Evolutionary conservation across 2,888 invertebrate genomes (phyloP).

Genomic region (Zaprionus obscuricornis): DNA sequence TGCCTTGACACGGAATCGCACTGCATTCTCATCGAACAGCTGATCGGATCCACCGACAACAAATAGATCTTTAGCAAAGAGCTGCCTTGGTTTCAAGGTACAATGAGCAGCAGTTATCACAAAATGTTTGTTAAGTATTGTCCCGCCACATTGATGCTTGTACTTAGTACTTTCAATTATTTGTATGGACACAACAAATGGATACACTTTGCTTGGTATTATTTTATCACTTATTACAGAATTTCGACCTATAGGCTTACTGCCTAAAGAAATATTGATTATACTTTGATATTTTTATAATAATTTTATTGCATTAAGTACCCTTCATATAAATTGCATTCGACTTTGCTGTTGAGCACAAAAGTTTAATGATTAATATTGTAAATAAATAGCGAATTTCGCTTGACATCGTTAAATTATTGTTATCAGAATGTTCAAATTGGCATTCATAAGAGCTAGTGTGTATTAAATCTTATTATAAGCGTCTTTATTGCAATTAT

Average conservation of each 20-base stretch:
- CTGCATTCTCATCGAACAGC: slow-evolving; percentile 33
- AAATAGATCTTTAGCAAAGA: slow-evolving; percentile 32
- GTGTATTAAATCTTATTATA: not conserved
- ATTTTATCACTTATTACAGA: not conserved
- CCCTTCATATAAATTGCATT: slow-evolving; percentile 1
- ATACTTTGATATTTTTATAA: not conserved
- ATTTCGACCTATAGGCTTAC: not conserved
- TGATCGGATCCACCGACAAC: slow-evolving; percentile 58
- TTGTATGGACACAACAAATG: slow-evolving; percentile 65
- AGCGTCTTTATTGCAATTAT: slow-evolving; percentile 2
- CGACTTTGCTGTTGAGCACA: not conserved
- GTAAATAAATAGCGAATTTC: too few species aligned
- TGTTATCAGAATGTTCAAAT: too few species aligned
- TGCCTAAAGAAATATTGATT: not conserved
- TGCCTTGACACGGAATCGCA: slow-evolving; percentile 52
- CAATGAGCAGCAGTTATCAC: slow-evolving; percentile 82
- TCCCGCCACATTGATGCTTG: slow-evolving; percentile 78
- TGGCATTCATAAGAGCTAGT: too few species aligned
- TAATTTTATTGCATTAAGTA: not conserved
- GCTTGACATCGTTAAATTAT: too few species aligned
- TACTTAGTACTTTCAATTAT: slow-evolving; percentile 33
- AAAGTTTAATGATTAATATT: not conserved
- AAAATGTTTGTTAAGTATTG: slow-evolving; percentile 69
- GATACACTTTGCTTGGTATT: not conserved
- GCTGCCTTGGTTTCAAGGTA: slow-evolving; percentile 23